These are phyloP conservation scores for Rachycentron canadum DNA, from an alignment of 2,797 vertebrate genomes.

Conservation along the genomic window DNA sequence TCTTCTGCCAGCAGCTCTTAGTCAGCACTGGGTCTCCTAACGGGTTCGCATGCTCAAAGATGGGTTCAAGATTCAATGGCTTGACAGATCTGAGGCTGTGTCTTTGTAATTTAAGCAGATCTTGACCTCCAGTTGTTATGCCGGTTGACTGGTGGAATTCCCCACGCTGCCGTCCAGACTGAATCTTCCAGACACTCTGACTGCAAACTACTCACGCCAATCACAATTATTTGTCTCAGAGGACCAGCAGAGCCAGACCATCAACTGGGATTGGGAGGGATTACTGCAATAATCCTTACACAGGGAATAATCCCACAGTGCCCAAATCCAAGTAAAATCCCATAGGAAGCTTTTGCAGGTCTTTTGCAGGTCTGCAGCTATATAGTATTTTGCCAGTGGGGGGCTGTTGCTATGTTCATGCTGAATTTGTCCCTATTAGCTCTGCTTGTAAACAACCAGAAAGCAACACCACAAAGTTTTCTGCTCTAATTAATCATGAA, in stretches of 20 bases:
- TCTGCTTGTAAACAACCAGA: conserved; percentile 57
- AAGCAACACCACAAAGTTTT: conserved; percentile 24
- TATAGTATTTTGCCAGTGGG: conserved; percentile 49
- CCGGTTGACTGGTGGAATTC: conserved; percentile 67
- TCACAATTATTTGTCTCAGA: conserved; percentile 78
- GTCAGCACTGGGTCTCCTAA: conserved; percentile 42
- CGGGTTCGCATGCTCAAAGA: conserved; percentile 50
- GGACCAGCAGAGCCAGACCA: conserved; percentile 71
- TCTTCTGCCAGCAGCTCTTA: conserved; percentile 49
- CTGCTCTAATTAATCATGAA: conserved; percentile 44
- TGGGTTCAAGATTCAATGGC: conserved; percentile 42
- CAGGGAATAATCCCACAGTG: conserved; percentile 86
- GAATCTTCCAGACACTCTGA: conserved; percentile 62
- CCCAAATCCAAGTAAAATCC: conserved; percentile 82
- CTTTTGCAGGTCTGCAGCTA: conserved; percentile 63
- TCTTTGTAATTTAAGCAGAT: conserved; percentile 66
- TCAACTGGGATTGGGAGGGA: conserved; percentile 82
- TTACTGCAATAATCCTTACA: conserved; percentile 86
- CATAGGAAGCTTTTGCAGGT: conserved; percentile 66
- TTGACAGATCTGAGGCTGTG: conserved; percentile 34
- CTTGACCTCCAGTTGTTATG: conserved; percentile 71
- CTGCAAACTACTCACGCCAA: conserved; percentile 77
- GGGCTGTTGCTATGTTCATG: conserved; percentile 66
- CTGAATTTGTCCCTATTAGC: conserved; percentile 58
- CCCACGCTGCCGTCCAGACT: conserved; percentile 52